A percentile compares a stretch with the other conserved stretches of the same genome.
These are phyloP conservation scores for Pitangus sulphuratus DNA, from an alignment of 2,797 vertebrate species.

Conservation along the genomic window DNA sequence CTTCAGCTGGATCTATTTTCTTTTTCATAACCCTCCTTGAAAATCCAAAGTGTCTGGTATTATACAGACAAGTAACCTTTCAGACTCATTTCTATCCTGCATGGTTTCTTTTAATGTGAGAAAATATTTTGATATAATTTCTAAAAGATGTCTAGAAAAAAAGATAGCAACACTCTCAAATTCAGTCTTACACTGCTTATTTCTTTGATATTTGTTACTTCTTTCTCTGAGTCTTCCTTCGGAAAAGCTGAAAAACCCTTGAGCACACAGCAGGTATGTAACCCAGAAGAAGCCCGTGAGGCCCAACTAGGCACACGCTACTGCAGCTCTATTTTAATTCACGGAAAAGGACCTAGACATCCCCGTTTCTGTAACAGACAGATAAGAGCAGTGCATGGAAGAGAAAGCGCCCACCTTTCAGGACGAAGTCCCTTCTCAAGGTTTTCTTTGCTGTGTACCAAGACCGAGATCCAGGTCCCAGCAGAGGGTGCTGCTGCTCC, in stretches of 20 bases:
- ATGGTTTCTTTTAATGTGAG: neutral
- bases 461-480: rapidly evolving
- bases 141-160: neutral
- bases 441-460: rapidly evolving
- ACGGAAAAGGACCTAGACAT: rapidly evolving
- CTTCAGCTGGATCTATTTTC: neutral
- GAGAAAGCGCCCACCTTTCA: rapidly evolving
- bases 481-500: conserved; percentile 54
- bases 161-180: neutral
- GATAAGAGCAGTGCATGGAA: rapidly evolving
- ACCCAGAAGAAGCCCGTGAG: rapidly evolving
- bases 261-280: rapidly evolving
- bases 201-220: neutral
- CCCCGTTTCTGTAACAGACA: rapidly evolving
- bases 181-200: neutral
- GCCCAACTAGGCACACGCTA: rapidly evolving
- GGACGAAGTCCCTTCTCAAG: rapidly evolving
- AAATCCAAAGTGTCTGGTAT: neutral
- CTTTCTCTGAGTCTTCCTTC: neutral
- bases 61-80: neutral
- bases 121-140: neutral
- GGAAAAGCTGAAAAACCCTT: neutral
- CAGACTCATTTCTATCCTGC: neutral
- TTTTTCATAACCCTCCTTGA: neutral
- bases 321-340: neutral